Evolutionary conservation across 2,888 invertebrate species (phyloP), one percentile per base, ranked within the genome.

Genomic region (Scaptomyza parva): DNA sequence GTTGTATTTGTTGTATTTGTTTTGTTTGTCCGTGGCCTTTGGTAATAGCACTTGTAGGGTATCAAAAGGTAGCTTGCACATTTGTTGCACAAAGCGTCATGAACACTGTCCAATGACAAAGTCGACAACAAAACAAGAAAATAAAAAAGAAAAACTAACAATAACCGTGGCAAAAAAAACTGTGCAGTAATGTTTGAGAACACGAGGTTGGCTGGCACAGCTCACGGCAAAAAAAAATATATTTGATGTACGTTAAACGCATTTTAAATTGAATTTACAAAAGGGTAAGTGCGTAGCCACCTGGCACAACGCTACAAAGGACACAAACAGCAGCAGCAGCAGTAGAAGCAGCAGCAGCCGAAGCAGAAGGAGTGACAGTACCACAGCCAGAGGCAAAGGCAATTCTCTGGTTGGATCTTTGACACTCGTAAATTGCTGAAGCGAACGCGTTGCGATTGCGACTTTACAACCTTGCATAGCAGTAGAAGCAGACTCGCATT

Each of bases 241-340:
- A 77, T 72, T 81, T 86, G 62, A 75, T 67, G 62, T 63, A 50
- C 76, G 59, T 68, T 78, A 71, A 83, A 78, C 68, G 78, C 74
- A 87, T 72, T 85, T 73, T 37, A 71, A 87, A 85, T 83, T 87
- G 76, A 78, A 85, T 83, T 85, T 85, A 41, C 76, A 70, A 70
- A 17, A 67, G 62, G 58, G 82, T 57, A 44, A 79, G 55, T 47
- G 54, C 58, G 45, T 17, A n/a, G 22, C 33, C 33, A 48, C 20
- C 45, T 22, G 54, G 18, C 33, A 9, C 8, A 28, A 28, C 9
- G 28, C 8, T 28, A 9, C 28, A 8, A 18, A 20, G 40, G 14
- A 17, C 41, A 41, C 40, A 41, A 9, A 24, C 28, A 45, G 14
- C 9, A 2, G 43, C n/a, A 43, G 8, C 2, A 12, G 8, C 28